Conservation (phyloP, 2,888 invertebrate genomes). For the Calliopum simillimum region DNA sequence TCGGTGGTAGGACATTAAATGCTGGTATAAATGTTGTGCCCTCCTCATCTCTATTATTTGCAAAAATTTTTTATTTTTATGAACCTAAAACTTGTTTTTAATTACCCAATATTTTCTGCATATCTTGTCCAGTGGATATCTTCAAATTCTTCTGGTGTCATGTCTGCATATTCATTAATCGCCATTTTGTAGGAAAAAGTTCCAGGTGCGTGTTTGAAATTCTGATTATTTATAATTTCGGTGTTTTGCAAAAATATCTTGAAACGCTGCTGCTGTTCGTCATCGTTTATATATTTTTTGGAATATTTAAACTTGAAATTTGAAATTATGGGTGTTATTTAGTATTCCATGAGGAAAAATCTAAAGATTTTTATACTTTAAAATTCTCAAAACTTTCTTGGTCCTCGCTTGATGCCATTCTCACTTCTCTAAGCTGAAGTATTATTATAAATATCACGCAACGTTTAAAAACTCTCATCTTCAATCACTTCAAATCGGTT, state of each 20-base stretch:
- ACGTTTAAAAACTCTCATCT: too few relatives aligned
- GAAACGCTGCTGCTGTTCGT: constrained; percentile 6
- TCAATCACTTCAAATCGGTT: too few relatives aligned
- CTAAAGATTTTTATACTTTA: constrained; percentile 7
- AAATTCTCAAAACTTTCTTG: constrained; percentile 18
- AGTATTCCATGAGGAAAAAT: too few relatives aligned
- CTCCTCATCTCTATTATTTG: neutral
- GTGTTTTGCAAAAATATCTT: constrained; percentile 20
- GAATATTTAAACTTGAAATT: constrained; percentile 18
- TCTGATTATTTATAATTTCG: constrained; percentile 26
- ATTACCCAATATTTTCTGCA: too few relatives aligned
- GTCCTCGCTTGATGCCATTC: neutral
- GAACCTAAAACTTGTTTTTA: too few relatives aligned
- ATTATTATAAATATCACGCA: too few relatives aligned
- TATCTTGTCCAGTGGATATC: neutral
- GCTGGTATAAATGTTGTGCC: constrained; percentile 25
- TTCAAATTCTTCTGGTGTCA: constrained; percentile 19
- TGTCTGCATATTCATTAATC: constrained; percentile 29
- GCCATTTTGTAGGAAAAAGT: constrained; percentile 17
- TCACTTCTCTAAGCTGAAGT: too few relatives aligned
- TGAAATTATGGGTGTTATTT: too few relatives aligned
- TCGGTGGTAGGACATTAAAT: constrained; percentile 68
- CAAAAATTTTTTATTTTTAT: too few relatives aligned
- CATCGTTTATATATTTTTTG: constrained; percentile 18
- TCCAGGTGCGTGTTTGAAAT: constrained; percentile 14